Base-by-base conservation (phyloP, 2,888 invertebrate genomes). In the Drosophila birchii region DNA sequence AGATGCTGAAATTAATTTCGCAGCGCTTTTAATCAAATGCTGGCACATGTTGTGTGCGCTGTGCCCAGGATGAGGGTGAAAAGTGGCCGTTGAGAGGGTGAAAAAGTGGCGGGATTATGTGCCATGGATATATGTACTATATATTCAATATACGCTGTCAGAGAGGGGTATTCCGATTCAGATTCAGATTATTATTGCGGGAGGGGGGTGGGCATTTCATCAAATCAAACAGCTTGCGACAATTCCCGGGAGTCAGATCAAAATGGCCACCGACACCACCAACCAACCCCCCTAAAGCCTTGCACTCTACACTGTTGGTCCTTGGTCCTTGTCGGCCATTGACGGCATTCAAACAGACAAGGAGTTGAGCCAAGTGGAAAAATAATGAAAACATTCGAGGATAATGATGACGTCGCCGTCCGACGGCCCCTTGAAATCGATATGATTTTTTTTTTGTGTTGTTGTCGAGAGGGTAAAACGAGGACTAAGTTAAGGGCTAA, bases 281-380 rank as follows among this genome's bases (percentile, higher is more conserved):
- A 47, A 45, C 75, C 59, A 23, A 12, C 44, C 63, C 41, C 26
- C 20, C 29, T 51, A 39, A 47, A 32, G 32, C 16, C 45, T 3
- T 8, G 29, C 29, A 29, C 29, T 29, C 29, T 29, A 29, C 29
- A 29, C 29, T 29, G 7, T 29, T 29, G 0, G 32, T 18, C 18
- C 32, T 32, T 18, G 47, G 29, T 18, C 32, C 49, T 16, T 53
- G 36, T 36, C 45, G 54, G 70, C 85, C 89, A 81, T 89, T 86
- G 89, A 85, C 86, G 91, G 88, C 90, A 90, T 90, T 90, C 86
- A 81, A 90, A 91, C 86, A 89, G 90, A 90, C 91, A 90, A 90
- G 91, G 84, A 90, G 88, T 89, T 90, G 91, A 91, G 80, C 91
- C 91, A 89, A 89, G 91, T 90, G 91, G 91, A 90, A 91, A 91